Base-by-base conservation (phyloP, 2,888 invertebrate species). In the Tribolium freemani region DNA sequence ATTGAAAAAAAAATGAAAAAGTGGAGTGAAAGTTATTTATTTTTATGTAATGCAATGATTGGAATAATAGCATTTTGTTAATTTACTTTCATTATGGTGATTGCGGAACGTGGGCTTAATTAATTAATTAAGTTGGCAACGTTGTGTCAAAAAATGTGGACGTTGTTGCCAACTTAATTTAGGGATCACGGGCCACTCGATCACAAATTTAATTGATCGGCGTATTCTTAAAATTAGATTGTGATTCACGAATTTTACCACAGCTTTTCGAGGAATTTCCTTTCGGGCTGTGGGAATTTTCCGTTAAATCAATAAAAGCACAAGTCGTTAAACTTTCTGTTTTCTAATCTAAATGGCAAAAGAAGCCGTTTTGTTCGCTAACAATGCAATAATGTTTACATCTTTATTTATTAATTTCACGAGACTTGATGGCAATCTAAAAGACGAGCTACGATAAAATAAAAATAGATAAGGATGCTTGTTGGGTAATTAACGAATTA, bases 21-120 rank as follows among this genome's bases (percentile, higher is more conserved):
- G 6, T 50, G 13, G 1, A 54, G 66, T 66, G 66, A 66, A 66
- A 66, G 66, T 66, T 66, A 64, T 64, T 64, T 61, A 48, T 61
- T 63, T 63, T 63, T 51, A 63, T 51, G 51, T 63, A 63, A 63
- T 60, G 26, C 26, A 46, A 60, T 31, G 44, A 57, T 31, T 45
- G 16, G 20, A 20, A 20, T 9, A 6, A 8, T 20, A 20, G 9
- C 16, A 10, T 26, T 53, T 53, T 53, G 53, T 53, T 53, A 30
- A 56, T 13, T 11, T 11, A 45, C 58, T 58, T 58, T 58, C 58
- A n/a, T 45, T 45, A n/a, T 38, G 6, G 8, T 53, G 1, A 21
- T 56, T 56, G 13, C n/a, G 31, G 20, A 30, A 10, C 5, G 6
- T 31, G 26, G 31, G 10, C 38, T 44, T 20, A 16, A 45, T 20